These are phyloP conservation scores for Mycetomoellerius zeteki DNA, from an alignment of 1,140 invertebrate genomes.

Conservation along the genomic window DNA sequence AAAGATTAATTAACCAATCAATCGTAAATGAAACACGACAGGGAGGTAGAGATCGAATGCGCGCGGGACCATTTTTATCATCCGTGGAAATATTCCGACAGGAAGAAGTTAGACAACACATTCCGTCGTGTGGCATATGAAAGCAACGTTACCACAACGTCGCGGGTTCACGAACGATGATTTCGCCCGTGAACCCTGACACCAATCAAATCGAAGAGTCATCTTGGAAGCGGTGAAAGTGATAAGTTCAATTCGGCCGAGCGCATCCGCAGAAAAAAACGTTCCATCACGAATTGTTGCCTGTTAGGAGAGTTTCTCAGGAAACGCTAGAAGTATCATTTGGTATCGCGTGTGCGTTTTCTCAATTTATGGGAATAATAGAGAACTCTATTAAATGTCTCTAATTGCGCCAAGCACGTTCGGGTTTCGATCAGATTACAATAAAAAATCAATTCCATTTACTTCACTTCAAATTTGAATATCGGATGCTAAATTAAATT, in stretches of 20 bases:
- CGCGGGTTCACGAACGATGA: constrained; percentile 36
- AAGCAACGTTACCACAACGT: constrained; percentile 32
- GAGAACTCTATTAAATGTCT: background rate
- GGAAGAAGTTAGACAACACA: background rate
- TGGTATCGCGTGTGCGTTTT: background rate
- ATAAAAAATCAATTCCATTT: background rate
- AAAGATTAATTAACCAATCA: constrained; percentile 14
- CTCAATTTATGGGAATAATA: background rate
- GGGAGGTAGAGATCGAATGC: background rate
- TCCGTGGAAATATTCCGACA: background rate
- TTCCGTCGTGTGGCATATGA: constrained; percentile 29
- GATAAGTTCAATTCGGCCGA: constrained; percentile 43
- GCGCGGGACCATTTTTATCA: background rate
- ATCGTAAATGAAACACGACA: background rate
- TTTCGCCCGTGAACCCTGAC: constrained; percentile 62
- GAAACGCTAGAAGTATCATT: constrained; percentile 6
- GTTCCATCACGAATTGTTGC: background rate
- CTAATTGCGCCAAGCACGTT: background rate
- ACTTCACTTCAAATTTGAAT: background rate
- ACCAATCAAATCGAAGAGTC: constrained; percentile 52
- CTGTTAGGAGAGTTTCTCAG: background rate
- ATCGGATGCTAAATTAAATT: background rate
- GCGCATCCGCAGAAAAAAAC: constrained; percentile 32
- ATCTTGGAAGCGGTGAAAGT: constrained; percentile 45
- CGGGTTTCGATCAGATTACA: background rate